phyloP scores from a whole-genome alignment of 2,113 vertebrate species.

The Trinectes maculatus region DNA sequence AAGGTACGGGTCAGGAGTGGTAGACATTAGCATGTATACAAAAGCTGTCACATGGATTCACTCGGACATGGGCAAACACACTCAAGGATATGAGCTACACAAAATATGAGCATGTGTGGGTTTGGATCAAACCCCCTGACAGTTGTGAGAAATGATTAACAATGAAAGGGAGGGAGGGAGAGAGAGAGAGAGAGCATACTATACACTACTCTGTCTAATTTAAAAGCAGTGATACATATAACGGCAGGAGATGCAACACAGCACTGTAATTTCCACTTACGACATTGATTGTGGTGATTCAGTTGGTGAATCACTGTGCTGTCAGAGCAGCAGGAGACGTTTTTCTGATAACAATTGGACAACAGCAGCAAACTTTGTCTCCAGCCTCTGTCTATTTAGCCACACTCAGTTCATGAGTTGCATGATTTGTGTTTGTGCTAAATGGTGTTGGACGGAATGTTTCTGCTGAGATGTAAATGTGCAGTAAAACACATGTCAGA shows the following conservation, averaged over 20 bases:
- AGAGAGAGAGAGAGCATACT: constrained; percentile 6
- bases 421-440: too few relatives aligned
- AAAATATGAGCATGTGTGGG: background rate
- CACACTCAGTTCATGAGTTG: too few relatives aligned
- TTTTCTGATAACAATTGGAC: constrained; percentile 15
- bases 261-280: constrained; percentile 45
- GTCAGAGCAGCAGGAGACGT: constrained; percentile 27
- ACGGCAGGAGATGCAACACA: constrained; percentile 24
- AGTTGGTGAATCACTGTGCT: constrained; percentile 14
- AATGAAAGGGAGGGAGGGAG: constrained; percentile 21
- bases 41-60: background rate
- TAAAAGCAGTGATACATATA: constrained; percentile 54
- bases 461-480: too few relatives aligned
- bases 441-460: too few relatives aligned
- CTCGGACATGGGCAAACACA: background rate
- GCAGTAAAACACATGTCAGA: too few relatives aligned
- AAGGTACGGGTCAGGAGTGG: constrained; percentile 36
- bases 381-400: background rate
- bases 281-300: constrained; percentile 39
- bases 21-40: constrained; percentile 2
- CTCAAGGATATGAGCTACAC: background rate
- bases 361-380: constrained; percentile 13
- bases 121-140: constrained; percentile 20
- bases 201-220: constrained; percentile 24
- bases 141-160: constrained; percentile 34